Conservation (phyloP, 2,113 vertebrate species). For the Cricetomys ansorgei region DNA sequence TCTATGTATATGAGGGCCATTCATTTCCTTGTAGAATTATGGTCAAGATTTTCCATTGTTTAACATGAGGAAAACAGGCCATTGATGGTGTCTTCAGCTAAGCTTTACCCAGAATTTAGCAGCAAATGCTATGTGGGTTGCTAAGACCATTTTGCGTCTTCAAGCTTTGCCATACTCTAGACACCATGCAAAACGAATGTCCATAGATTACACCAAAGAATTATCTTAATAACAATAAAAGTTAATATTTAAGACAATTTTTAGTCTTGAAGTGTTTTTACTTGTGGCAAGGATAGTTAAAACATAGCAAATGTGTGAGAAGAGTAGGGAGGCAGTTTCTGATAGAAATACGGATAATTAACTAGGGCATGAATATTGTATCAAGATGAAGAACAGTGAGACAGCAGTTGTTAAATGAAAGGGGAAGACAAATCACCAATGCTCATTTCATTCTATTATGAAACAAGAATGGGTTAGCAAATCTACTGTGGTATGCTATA, state of each 20-base stretch:
- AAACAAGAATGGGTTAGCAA: background rate
- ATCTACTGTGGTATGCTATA: background rate
- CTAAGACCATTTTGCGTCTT: background rate
- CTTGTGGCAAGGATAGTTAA: background rate
- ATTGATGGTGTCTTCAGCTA: background rate
- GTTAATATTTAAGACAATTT: background rate
- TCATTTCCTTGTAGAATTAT: background rate
- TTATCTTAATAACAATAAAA: background rate
- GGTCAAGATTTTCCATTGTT: background rate
- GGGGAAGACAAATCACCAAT: background rate
- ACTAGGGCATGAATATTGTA: background rate
- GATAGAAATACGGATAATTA: background rate
- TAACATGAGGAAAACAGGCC: background rate
- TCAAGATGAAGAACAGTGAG: background rate
- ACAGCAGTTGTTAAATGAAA: background rate
- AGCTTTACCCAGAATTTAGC: background rate
- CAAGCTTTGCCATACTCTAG: background rate
- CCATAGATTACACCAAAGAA: rapidly evolving
- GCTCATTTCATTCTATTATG: background rate
- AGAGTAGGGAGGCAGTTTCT: background rate
- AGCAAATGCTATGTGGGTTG: background rate
- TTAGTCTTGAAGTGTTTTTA: background rate
- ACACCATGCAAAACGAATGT: background rate
- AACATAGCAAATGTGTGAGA: background rate
- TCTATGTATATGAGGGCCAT: background rate